Evolutionary conservation across 2,113 vertebrate genomes (phyloP).

Genomic region (Cranoglanis bouderius): DNA sequence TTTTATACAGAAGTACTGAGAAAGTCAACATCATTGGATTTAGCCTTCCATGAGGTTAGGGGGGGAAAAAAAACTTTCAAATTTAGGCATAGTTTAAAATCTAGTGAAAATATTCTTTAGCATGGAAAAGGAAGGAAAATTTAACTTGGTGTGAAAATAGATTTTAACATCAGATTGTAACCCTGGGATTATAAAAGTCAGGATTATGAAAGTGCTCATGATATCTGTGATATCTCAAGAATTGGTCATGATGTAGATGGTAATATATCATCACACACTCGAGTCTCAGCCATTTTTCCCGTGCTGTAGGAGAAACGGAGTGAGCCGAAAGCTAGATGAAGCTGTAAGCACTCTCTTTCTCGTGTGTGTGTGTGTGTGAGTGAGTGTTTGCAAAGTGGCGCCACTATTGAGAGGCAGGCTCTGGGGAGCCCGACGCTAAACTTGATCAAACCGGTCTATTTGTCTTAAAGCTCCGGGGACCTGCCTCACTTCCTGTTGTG

Average conservation of each 20-base stretch:
- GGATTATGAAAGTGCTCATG: neutral
- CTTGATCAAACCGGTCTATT: slow-evolving; percentile 64
- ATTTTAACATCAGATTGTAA: neutral
- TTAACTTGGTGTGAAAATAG: neutral
- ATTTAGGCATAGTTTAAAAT: neutral
- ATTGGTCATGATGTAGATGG: neutral
- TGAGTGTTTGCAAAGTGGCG: slow-evolving; percentile 45
- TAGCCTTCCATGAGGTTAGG: neutral
- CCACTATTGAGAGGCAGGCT: slow-evolving; percentile 54
- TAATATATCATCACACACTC: neutral
- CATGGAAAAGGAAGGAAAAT: neutral
- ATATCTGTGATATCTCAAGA: neutral
- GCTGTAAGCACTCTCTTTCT: slow-evolving; percentile 31
- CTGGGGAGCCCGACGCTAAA: slow-evolving; percentile 50
- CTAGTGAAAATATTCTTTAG: neutral
- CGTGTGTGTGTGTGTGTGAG: slow-evolving; percentile 17
- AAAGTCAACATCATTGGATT: neutral
- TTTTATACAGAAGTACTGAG: neutral
- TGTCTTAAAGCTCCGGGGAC: slow-evolving; percentile 59
- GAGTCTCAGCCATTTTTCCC: slow-evolving; percentile 1
- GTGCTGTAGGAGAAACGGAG: slow-evolving; percentile 9
- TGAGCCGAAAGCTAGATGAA: slow-evolving; percentile 29
- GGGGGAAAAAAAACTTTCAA: too few relatives aligned
- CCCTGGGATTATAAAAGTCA: neutral
- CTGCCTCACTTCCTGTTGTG: slow-evolving; percentile 62